Percentiles rank a stretch among this genome's conserved stretches.
phyloP scores from a whole-genome alignment of 1,140 invertebrate species.

The Papilio glaucus region DNA sequence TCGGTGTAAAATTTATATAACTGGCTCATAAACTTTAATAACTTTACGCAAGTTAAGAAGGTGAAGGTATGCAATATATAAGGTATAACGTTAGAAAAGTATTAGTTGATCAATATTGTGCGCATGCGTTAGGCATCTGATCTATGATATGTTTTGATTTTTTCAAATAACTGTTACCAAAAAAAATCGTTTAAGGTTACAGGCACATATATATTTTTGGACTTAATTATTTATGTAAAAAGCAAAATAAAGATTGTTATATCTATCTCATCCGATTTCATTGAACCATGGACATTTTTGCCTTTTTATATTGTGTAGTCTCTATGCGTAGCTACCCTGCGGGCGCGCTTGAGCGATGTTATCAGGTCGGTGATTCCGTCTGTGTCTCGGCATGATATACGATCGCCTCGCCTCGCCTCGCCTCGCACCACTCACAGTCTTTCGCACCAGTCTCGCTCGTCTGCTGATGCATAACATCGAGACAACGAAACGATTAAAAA shows the following conservation, averaged over 20 bases:
- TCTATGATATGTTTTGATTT: too few relatives aligned
- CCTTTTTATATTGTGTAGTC: neutral
- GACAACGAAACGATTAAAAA: constrained; percentile 24
- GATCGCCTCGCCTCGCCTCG: constrained; percentile 25
- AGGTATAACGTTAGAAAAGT: neutral
- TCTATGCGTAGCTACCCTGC: constrained; percentile 8
- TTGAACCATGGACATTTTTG: neutral
- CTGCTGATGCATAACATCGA: neutral
- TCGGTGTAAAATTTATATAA: neutral
- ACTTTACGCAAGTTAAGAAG: neutral
- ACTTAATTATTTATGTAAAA: too few relatives aligned
- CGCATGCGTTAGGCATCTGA: too few relatives aligned
- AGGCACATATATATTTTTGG: too few relatives aligned
- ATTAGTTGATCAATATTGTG: neutral
- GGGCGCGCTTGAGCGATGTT: constrained; percentile 34
- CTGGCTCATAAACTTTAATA: neutral
- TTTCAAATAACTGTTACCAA: too few relatives aligned
- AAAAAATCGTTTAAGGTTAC: too few relatives aligned
- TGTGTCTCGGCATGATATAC: constrained; percentile 38
- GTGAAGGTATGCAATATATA: neutral
- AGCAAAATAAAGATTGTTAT: too few relatives aligned
- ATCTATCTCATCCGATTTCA: too few relatives aligned
- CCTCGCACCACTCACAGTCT: constrained; percentile 28
- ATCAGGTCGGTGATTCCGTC: constrained; percentile 39
- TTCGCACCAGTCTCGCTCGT: constrained; percentile 22